Percentiles rank a stretch among this genome's conserved stretches.
phyloP scores from a whole-genome alignment of 1,140 invertebrate genomes.

The Lordiphosa clarofinis region DNA sequence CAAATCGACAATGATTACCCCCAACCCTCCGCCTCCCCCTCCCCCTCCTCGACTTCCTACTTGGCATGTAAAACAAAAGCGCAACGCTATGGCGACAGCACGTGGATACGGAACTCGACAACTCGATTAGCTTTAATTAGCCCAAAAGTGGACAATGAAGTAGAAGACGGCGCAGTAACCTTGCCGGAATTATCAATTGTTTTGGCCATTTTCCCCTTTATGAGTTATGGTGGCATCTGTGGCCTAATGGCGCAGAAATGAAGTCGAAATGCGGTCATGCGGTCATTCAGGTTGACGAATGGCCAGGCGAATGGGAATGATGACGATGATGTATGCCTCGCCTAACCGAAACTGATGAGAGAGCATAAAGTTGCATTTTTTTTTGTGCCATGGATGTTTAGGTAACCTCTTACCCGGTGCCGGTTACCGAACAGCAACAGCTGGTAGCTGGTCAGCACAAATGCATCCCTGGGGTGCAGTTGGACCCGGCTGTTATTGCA shows the following conservation, averaged over 20 bases:
- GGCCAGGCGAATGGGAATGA: neutral
- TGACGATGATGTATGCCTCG: neutral
- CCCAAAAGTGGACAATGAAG: constrained; percentile 31
- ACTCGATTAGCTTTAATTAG: constrained; percentile 56
- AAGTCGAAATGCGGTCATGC: constrained; percentile 23
- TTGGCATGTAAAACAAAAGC: constrained; percentile 16
- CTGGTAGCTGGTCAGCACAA: constrained; percentile 34
- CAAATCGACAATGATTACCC: constrained; percentile 32
- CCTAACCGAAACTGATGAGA: neutral
- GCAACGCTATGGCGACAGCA: constrained; percentile 21
- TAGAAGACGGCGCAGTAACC: constrained; percentile 13
- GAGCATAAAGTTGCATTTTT: constrained; percentile 1
- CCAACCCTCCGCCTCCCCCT: no score
- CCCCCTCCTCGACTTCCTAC: neutral
- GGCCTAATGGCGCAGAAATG: constrained; percentile 47
- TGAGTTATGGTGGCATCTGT: constrained; percentile 22
- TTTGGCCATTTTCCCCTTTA: neutral
- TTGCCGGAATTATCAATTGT: neutral
- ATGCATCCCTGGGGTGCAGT: constrained; percentile 61
- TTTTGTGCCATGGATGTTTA: neutral
- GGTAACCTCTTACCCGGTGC: no score
- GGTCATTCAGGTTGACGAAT: constrained; percentile 18
- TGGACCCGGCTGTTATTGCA: constrained; percentile 15
- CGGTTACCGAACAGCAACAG: neutral
- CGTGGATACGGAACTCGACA: constrained; percentile 1